Conservation (phyloP, 2,113 vertebrate species). For the Chitala chitala region DNA sequence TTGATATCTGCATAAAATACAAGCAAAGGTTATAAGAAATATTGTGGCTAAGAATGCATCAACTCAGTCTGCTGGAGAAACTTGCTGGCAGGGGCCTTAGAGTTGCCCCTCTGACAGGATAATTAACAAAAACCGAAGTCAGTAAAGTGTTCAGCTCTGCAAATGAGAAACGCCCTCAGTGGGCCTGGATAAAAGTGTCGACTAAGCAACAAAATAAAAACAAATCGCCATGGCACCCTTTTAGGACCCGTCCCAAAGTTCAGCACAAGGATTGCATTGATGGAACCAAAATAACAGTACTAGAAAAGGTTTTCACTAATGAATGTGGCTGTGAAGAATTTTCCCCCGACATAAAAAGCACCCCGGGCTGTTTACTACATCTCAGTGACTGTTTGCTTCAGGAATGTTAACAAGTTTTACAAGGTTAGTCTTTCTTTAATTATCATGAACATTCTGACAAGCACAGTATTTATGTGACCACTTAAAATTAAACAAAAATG, state of each 20-base stretch:
- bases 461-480: slow-evolving; percentile 40
- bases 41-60: no score
- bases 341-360: slow-evolving; percentile 46
- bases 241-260: not conserved
- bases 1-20: no score
- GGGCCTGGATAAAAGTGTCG: no score
- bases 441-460: slow-evolving; percentile 42
- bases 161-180: no score
- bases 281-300: not conserved
- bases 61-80: no score
- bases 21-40: no score
- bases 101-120: no score
- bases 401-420: slow-evolving; percentile 56
- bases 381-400: slow-evolving; percentile 43
- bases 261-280: not conserved
- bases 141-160: no score
- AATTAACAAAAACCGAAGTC: no score
- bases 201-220: no score
- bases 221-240: not conserved
- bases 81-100: no score
- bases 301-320: slow-evolving; percentile 17
- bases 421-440: slow-evolving; percentile 47
- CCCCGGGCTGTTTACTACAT: slow-evolving; percentile 47
- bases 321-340: slow-evolving; percentile 27
- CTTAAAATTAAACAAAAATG: not conserved